phyloP scores from a whole-genome alignment of 1,140 invertebrate genomes.

The Panulirus ornatus region DNA sequence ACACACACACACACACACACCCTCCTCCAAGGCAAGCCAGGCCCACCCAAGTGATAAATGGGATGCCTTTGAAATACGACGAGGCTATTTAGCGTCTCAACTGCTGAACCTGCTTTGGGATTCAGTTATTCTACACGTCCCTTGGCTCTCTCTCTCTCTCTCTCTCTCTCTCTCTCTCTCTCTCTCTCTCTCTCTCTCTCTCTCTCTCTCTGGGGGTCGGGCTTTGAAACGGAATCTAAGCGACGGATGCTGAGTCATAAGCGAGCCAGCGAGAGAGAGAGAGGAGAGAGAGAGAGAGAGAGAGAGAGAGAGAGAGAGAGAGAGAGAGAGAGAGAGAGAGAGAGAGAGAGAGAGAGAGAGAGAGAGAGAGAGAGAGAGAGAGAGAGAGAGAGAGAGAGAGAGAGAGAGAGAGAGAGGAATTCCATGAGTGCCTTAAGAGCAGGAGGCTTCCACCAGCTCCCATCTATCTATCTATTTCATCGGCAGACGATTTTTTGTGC shows the following conservation, averaged over 20 bases:
- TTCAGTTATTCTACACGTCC: no score
- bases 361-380: background rate
- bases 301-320: background rate
- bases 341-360: constrained; percentile 4
- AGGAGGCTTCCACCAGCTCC: no score
- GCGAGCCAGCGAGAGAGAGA: background rate
- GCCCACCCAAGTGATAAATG: no score
- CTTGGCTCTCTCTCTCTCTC: background rate
- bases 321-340: background rate
- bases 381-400: background rate
- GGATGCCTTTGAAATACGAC: no score
- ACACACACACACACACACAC: no score
- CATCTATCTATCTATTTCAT: no score
- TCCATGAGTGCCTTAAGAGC: no score
- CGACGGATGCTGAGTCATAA: background rate
- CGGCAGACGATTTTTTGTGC: no score
- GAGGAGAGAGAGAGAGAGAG: background rate
- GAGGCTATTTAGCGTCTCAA: no score
- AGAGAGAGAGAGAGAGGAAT: background rate
- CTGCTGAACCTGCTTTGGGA: background rate
- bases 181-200: constrained; percentile 18
- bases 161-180: background rate
- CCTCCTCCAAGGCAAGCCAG: no score
- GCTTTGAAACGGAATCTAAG: background rate
- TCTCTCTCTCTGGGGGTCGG: background rate